phyloP scores from a whole-genome alignment of 2,888 invertebrate genomes.

The Chloroclystis v-ata region DNA sequence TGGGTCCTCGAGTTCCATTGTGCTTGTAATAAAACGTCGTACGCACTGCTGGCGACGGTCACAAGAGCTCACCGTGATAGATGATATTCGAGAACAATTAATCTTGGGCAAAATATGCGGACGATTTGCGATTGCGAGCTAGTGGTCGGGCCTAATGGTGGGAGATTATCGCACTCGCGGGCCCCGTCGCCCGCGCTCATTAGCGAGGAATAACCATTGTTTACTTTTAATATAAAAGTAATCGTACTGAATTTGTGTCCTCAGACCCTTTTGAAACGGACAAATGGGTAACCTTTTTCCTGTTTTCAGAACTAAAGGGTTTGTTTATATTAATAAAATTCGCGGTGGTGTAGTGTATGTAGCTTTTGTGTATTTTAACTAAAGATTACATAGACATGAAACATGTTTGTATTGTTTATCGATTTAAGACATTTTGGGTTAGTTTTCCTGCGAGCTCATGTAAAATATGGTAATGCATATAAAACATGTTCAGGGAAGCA shows the following conservation, averaged over 20 bases:
- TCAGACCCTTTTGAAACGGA: constrained; percentile 13
- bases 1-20: constrained; percentile 58
- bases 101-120: constrained; percentile 78
- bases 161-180: constrained; percentile 66
- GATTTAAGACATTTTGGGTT: constrained; percentile 14
- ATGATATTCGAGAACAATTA: constrained; percentile 78
- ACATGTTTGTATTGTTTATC: constrained; percentile 13
- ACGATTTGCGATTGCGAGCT: constrained; percentile 69
- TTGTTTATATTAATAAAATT: neutral
- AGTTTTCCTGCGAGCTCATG: constrained; percentile 27
- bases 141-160: constrained; percentile 76
- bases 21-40: constrained; percentile 72
- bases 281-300: constrained; percentile 17
- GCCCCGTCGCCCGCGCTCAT: constrained; percentile 59
- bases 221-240: constrained; percentile 33
- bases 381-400: neutral
- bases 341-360: neutral
- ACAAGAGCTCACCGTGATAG: constrained; percentile 75
- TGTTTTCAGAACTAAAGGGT: neutral
- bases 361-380: neutral
- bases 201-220: constrained; percentile 58
- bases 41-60: constrained; percentile 72
- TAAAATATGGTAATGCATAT: constrained; percentile 54
- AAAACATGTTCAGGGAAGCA: constrained; percentile 55
- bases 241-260: constrained; percentile 19